phyloP scores from a whole-genome alignment of 1,140 invertebrate species.

The Leptinotarsa lineolata region DNA sequence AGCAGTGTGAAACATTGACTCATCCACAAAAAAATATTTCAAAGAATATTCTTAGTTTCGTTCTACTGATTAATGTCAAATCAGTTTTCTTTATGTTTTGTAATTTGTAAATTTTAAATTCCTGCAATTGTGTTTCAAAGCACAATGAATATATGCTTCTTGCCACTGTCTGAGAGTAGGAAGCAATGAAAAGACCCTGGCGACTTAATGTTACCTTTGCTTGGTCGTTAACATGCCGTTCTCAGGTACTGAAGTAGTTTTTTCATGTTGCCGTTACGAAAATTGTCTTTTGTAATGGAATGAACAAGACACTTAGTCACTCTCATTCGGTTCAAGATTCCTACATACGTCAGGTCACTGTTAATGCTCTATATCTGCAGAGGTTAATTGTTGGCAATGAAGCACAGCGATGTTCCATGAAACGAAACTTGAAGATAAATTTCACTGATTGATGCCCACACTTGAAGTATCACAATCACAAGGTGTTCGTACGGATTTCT shows the following conservation, averaged over 20 bases:
- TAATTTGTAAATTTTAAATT: too few relatives aligned
- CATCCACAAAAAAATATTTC: too few relatives aligned
- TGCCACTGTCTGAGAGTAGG: too few relatives aligned
- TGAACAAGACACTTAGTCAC: not conserved
- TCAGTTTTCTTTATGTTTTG: too few relatives aligned
- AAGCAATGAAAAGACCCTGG: too few relatives aligned
- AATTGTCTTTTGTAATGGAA: conserved; percentile 6
- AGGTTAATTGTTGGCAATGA: conserved; percentile 1
- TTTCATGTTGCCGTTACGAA: not conserved
- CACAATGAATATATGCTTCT: too few relatives aligned
- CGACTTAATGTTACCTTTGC: too few relatives aligned
- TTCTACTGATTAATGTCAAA: too few relatives aligned
- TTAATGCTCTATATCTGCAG: conserved; percentile 8
- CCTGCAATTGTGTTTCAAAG: too few relatives aligned
- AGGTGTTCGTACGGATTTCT: too few relatives aligned
- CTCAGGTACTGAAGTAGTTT: not conserved
- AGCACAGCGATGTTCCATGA: not conserved
- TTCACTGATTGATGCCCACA: not conserved
- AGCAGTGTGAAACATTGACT: too few relatives aligned
- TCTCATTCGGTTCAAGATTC: not conserved
- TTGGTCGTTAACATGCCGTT: not conserved
- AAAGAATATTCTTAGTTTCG: too few relatives aligned
- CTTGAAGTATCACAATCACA: not conserved
- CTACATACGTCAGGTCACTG: not conserved
- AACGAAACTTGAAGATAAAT: not conserved